phyloP scores from a whole-genome alignment of 2,113 vertebrate genomes.

The Phaethon lepturus region DNA sequence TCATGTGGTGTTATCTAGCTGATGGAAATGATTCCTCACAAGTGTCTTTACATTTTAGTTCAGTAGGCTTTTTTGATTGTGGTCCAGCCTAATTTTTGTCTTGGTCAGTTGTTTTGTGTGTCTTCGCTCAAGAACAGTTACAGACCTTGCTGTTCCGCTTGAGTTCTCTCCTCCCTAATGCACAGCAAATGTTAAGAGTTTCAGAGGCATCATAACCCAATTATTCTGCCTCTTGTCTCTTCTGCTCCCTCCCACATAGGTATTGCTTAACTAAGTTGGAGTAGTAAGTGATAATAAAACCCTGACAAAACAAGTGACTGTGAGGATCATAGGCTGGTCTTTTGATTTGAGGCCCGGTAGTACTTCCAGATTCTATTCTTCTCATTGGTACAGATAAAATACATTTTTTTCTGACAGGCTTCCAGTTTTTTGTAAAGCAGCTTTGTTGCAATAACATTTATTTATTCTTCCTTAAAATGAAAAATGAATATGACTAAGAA shows the following conservation, averaged over 20 bases:
- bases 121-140: background rate
- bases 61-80: background rate
- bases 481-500: background rate
- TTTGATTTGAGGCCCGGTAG: background rate
- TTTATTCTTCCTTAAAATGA: background rate
- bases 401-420: background rate
- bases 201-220: background rate
- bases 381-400: background rate
- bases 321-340: background rate
- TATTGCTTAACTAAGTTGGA: background rate
- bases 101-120: background rate
- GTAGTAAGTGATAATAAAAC: background rate
- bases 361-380: background rate
- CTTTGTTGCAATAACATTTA: background rate
- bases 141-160: background rate
- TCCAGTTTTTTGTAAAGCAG: background rate
- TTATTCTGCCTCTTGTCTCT: background rate
- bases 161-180: background rate
- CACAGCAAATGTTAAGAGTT: background rate
- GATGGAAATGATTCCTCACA: background rate
- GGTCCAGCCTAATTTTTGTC: background rate
- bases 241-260: background rate
- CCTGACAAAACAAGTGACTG: background rate
- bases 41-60: background rate
- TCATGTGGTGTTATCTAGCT: background rate